phyloP scores from a whole-genome alignment of 2,888 invertebrate genomes.

The Copidosoma aretas region DNA sequence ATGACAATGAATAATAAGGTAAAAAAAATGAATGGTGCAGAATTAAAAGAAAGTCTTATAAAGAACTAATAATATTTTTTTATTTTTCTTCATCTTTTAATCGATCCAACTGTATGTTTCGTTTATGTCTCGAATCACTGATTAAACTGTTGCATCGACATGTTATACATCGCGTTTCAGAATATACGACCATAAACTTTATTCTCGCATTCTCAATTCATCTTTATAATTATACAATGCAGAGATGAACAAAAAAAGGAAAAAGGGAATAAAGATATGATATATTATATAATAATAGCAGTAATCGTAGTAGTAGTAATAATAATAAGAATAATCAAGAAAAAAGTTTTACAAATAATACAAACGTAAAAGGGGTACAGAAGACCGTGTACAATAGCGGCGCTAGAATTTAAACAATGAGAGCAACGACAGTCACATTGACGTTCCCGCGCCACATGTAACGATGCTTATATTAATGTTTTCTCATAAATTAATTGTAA shows the following conservation, averaged over 20 bases:
- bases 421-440: slow-evolving; percentile 22
- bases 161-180: slow-evolving; percentile 18
- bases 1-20: slow-evolving; percentile 2
- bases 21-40: slow-evolving; percentile 11
- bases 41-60: slow-evolving; percentile 17
- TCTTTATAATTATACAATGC: slow-evolving; percentile 15
- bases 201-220: background rate
- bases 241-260: slow-evolving; percentile 23
- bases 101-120: background rate
- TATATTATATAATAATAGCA: too few species aligned
- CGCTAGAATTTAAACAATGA: slow-evolving; percentile 25
- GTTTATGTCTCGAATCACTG: slow-evolving; percentile 1
- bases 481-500: background rate
- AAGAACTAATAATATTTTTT: slow-evolving; percentile 1
- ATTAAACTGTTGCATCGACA: slow-evolving; percentile 10
- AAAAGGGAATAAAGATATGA: slow-evolving; percentile 8
- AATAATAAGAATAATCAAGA: background rate
- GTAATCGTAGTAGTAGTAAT: too few species aligned
- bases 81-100: background rate
- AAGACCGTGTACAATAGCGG: slow-evolving; percentile 45
- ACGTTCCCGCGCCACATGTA: slow-evolving; percentile 35
- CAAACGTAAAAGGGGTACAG: slow-evolving; percentile 41
- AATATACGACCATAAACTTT: background rate
- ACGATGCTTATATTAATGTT: background rate
- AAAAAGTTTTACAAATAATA: slow-evolving; percentile 31